Evolutionary conservation across 2,113 vertebrate species (phyloP).

Genomic region (Sebastes schlegelii): DNA sequence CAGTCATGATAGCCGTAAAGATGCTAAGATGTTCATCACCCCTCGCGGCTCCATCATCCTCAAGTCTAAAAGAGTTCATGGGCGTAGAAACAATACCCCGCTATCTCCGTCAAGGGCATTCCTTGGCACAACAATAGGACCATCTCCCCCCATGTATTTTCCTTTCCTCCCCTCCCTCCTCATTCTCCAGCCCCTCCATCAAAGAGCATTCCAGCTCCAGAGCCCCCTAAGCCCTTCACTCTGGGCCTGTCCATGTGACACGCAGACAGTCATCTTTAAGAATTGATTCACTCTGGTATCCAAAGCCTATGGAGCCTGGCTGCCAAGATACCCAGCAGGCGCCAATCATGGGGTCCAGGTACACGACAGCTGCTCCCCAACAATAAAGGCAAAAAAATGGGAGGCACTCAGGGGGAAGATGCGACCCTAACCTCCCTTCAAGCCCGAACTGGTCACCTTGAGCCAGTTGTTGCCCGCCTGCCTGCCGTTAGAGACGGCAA

Average conservation of each 20-base stretch:
- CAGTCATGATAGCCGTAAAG: constrained; percentile 29
- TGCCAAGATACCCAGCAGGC: constrained; percentile 84
- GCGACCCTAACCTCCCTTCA: constrained; percentile 77
- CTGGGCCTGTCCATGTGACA: constrained; percentile 80
- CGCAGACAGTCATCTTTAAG: constrained; percentile 86
- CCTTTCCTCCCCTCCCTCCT: constrained; percentile 82
- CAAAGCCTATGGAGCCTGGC: constrained; percentile 79
- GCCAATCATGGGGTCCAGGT: constrained; percentile 82
- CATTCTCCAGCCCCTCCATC: constrained; percentile 81
- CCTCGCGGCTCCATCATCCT: constrained; percentile 44
- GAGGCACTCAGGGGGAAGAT: constrained; percentile 84
- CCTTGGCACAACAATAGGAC: constrained; percentile 83
- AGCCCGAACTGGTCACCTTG: constrained; percentile 83
- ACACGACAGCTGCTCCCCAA: constrained; percentile 84
- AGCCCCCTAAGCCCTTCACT: constrained; percentile 82
- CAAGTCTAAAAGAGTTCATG: constrained; percentile 69
- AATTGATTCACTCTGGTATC: constrained; percentile 85
- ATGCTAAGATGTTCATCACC: constrained; percentile 46
- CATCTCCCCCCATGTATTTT: constrained; percentile 77
- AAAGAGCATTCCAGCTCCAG: constrained; percentile 83
- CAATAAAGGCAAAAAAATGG: constrained; percentile 83
- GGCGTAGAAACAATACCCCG: constrained; percentile 75
- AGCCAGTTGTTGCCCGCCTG: constrained; percentile 79
- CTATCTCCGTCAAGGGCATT: constrained; percentile 81
- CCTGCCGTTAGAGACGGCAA: constrained; percentile 70